Conservation (phyloP, 2,888 invertebrate genomes). For the Eilema depressum region DNA sequence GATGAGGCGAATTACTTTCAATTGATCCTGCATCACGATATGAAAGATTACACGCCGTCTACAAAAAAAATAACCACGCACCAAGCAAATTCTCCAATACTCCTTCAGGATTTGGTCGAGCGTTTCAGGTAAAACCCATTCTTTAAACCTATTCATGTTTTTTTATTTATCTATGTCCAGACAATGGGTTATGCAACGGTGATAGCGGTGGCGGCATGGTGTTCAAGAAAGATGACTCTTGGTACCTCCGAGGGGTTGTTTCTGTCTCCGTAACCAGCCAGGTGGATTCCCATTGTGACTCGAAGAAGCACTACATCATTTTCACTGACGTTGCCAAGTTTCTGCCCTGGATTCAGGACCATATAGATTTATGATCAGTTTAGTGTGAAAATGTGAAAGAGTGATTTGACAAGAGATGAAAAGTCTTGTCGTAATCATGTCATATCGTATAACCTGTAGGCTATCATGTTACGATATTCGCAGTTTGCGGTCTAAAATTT, state of each 20-base stretch:
- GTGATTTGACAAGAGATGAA: neutral
- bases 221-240: conserved; percentile 71
- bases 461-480: neutral
- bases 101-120: neutral
- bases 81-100: neutral
- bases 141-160: neutral
- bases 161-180: conserved; percentile 58
- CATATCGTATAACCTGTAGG: neutral
- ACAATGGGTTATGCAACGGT: conserved; percentile 86
- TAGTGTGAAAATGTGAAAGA: neutral
- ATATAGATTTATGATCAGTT: conserved; percentile 40
- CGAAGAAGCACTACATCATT: conserved; percentile 85
- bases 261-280: conserved; percentile 86
- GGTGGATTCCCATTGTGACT: conserved; percentile 86
- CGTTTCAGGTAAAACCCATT: neutral
- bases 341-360: conserved; percentile 83
- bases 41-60: neutral
- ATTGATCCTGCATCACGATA: neutral
- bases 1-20: neutral
- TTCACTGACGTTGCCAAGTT: conserved; percentile 88
- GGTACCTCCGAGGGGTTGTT: conserved; percentile 85
- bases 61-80: neutral
- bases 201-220: conserved; percentile 87
- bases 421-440: too few relatives aligned
- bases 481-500: neutral